phyloP scores from a whole-genome alignment of 2,113 vertebrate genomes.

The Lasiurus cinereus region DNA sequence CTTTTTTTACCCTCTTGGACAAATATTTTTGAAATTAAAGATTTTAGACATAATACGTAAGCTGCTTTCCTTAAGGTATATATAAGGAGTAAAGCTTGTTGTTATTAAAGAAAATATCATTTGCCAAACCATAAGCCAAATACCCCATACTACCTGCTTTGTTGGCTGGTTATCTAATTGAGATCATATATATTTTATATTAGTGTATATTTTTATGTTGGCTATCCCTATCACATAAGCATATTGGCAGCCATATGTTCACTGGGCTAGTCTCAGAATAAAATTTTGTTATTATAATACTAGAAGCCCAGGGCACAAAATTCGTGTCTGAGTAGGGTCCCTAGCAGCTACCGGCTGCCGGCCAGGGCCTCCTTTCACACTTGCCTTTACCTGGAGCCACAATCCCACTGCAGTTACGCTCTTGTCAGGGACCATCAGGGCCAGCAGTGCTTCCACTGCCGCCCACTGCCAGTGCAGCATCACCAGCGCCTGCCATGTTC shows the following conservation, averaged over 20 bases:
- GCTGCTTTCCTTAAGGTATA: background rate
- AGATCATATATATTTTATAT: constrained; percentile 2
- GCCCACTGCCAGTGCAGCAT: too few species aligned
- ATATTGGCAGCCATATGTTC: background rate
- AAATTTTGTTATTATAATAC: background rate
- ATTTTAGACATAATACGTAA: constrained; percentile 13
- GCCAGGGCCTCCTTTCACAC: too few species aligned
- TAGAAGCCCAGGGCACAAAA: too few species aligned
- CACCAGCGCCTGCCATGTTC: too few species aligned
- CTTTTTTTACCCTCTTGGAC: background rate
- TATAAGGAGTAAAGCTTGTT: background rate
- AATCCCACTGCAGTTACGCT: too few species aligned
- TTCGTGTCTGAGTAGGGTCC: too few species aligned
- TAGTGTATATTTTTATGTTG: constrained; percentile 10
- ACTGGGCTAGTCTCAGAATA: background rate
- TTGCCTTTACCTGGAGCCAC: too few species aligned
- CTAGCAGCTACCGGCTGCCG: too few species aligned
- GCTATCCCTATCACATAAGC: constrained; percentile 27
- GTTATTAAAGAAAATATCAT: constrained; percentile 67
- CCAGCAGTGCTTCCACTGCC: too few species aligned
- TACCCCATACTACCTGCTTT: background rate
- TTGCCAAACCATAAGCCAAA: constrained; percentile 77
- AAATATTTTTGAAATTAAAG: constrained; percentile 43
- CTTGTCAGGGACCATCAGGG: too few species aligned
- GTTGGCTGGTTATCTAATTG: constrained; percentile 29